Evolutionary conservation across 1,140 invertebrate genomes (phyloP).

Genomic region (Macrobrachium nipponense): DNA sequence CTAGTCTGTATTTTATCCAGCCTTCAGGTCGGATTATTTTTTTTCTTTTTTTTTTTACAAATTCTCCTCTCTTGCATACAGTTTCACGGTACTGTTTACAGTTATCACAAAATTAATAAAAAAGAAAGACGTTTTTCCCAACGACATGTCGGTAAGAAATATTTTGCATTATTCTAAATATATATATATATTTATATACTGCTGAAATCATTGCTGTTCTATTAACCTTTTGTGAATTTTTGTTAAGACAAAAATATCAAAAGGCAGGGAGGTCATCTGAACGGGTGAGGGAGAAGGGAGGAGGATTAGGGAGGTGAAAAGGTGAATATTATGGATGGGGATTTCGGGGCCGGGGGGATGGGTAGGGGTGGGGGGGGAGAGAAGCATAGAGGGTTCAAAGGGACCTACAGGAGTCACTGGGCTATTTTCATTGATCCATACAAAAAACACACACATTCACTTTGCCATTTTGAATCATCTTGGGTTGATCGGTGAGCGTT

Average conservation of each 20-base stretch:
- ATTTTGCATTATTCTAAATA: slow-evolving; percentile 41
- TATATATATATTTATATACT: slow-evolving; percentile 25
- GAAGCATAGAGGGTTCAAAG: background rate
- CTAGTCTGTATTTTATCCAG: slow-evolving; percentile 51
- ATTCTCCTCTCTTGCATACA: slow-evolving; percentile 1
- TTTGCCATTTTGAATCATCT: slow-evolving; percentile 2
- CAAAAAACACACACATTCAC: slow-evolving; percentile 46
- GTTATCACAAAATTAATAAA: slow-evolving; percentile 56
- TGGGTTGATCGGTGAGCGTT: slow-evolving; percentile 8
- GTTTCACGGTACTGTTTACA: slow-evolving; percentile 43
- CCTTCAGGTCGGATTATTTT: slow-evolving; percentile 32
- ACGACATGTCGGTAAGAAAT: slow-evolving; percentile 47
- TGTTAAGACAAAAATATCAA: slow-evolving; percentile 57
- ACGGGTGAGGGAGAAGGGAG: background rate
- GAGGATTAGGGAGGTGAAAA: background rate
- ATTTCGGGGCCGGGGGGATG: background rate
- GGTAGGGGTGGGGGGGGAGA: background rate
- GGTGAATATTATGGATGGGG: background rate
- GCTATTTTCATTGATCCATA: slow-evolving; percentile 34
- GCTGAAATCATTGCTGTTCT: slow-evolving; percentile 41
- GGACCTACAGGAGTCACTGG: slow-evolving; percentile 31
- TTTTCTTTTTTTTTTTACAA: slow-evolving; percentile 34
- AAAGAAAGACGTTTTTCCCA: slow-evolving; percentile 47
- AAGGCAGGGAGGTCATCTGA: slow-evolving; percentile 5
- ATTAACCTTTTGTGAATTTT: slow-evolving; percentile 54